Conservation (phyloP, 1,140 invertebrate species). For the Parasteatoda tepidariorum region DNA sequence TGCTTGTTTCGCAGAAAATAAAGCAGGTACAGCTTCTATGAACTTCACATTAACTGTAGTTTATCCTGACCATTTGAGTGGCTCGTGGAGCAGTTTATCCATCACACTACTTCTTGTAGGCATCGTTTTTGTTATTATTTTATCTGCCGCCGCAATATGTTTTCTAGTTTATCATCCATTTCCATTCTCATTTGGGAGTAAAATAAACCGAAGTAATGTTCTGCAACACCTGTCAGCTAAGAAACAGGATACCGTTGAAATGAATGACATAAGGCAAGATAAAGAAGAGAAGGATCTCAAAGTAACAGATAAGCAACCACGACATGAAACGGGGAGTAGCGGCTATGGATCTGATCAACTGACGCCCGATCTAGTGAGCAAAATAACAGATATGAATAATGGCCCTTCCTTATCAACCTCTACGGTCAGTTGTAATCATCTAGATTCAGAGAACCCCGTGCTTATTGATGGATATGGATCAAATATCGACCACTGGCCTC, state of each 20-base stretch:
- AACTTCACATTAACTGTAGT: slow-evolving; percentile 77
- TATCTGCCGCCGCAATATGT: slow-evolving; percentile 68
- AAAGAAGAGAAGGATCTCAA: slow-evolving; percentile 62
- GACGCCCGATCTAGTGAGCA: slow-evolving; percentile 63
- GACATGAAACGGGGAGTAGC: slow-evolving; percentile 62
- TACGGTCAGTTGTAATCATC: slow-evolving; percentile 49
- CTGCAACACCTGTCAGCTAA: slow-evolving; percentile 51
- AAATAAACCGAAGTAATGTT: slow-evolving; percentile 54
- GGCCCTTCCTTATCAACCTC: slow-evolving; percentile 45
- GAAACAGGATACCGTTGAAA: slow-evolving; percentile 50
- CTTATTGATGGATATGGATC: slow-evolving; percentile 52
- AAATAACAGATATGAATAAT: slow-evolving; percentile 58
- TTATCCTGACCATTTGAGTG: slow-evolving; percentile 69
- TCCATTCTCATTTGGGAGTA: not conserved
- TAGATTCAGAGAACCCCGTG: slow-evolving; percentile 37
- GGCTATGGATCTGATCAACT: slow-evolving; percentile 63
- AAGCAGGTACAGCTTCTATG: slow-evolving; percentile 78
- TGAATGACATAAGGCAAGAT: slow-evolving; percentile 43
- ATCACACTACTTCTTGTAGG: slow-evolving; percentile 74
- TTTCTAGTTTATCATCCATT: slow-evolving; percentile 57
- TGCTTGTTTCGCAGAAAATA: slow-evolving; percentile 80
- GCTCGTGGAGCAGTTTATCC: slow-evolving; percentile 66
- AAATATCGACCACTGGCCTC: slow-evolving; percentile 58
- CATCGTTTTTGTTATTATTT: slow-evolving; percentile 72
- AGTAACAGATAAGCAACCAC: slow-evolving; percentile 57